Percentiles rank a stretch among this genome's conserved stretches.
Conservation (phyloP, 2,113 vertebrate genomes). For the Globicephala melas region DNA sequence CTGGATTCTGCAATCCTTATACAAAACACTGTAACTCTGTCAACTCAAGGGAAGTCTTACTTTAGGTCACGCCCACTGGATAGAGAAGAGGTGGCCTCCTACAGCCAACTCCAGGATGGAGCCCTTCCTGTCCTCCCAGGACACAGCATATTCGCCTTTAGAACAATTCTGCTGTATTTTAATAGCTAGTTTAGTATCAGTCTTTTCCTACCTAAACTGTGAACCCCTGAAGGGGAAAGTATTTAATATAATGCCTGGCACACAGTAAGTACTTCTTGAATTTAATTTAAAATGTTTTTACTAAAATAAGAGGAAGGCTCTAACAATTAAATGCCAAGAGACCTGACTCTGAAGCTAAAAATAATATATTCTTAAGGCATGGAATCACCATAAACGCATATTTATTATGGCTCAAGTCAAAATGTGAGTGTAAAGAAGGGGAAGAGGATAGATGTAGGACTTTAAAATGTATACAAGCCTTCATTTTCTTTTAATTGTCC, state of each 20-base stretch:
- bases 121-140: neutral
- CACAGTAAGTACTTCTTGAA: neutral
- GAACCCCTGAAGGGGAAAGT: neutral
- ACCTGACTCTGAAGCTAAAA: neutral
- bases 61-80: neutral
- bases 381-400: neutral
- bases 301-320: neutral
- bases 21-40: neutral
- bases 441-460: neutral
- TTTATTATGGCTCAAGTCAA: neutral
- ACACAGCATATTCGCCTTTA: neutral
- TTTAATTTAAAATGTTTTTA: conserved; percentile 27
- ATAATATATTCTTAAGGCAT: neutral
- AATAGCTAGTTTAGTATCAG: neutral
- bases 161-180: neutral
- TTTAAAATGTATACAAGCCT: neutral
- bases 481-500: neutral
- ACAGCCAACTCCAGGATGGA: neutral
- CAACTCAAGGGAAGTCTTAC: neutral
- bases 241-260: neutral
- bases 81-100: neutral
- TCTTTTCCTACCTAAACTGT: neutral
- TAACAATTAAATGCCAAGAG: neutral
- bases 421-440: neutral
- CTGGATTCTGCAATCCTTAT: neutral